Evolutionary conservation across 64 coral and sea anemone species (phyloP), one percentile per base, ranked within the genome.

Genomic region (Actinia equina): DNA sequence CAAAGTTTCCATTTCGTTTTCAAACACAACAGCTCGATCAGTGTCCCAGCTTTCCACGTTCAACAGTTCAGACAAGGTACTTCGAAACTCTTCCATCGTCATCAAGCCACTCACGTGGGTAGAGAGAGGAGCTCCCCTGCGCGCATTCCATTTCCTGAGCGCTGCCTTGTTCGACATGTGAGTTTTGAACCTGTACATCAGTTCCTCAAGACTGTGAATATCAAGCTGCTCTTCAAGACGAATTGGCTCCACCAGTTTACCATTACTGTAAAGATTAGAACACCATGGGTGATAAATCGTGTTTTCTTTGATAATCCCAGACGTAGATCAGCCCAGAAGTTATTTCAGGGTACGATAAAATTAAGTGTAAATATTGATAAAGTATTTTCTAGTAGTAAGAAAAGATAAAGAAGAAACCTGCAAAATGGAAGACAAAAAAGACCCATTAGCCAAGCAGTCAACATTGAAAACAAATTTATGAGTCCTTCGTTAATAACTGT

Each of bases 201-300:
- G 90, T 63, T 89, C 77, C 77, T 98, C 89, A 23, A 98, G 88
- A 27, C 88, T 89, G 18, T 89, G 85, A 52, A 98, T 89, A 49
- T 94, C 90, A n/a, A 98, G 88, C 41, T 94, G 89, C 37, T 98
- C 95, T 59, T 98, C 93, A 27, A 98, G 76, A 7, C 89, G 92
- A 54, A 98, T 30, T 17, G 95, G 89, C 54, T 90, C 94, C 85
- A 96, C 26, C 3, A 57, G 41, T 80, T 96, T 96, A 11, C 84
- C 85, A 93, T 96, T 85, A 70, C 94, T 96, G 57, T 8, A 80
- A 61, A 22, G 67, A 79, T 7, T 20, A 79, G 5, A 79, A 60
- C 59, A 60, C 3, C 16, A 18, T 60, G 5, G 18, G 59, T 18
- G 59, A 37, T 37, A 37, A 37, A 37, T 37, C 30, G 30, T 0